Percentiles rank a stretch among this genome's conserved stretches.
These are phyloP conservation scores for Thalpophila matura DNA, from an alignment of 2,888 invertebrate species.

Conservation along the genomic window DNA sequence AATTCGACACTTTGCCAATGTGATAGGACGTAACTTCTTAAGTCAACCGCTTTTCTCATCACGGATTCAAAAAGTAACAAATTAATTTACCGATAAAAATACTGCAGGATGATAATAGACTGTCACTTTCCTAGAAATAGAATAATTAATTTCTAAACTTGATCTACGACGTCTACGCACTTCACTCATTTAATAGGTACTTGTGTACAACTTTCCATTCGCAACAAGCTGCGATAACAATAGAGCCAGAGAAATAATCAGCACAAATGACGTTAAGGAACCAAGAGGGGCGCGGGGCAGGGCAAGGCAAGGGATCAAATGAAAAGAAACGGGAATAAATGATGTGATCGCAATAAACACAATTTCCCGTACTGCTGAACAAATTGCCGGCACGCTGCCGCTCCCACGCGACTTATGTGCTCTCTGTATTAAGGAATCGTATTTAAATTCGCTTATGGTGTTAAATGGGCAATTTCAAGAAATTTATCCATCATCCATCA, in stretches of 20 bases:
- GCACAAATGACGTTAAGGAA: slow-evolving; percentile 31
- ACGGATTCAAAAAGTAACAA: no score
- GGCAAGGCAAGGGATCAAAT: slow-evolving; percentile 64
- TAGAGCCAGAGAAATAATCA: neutral
- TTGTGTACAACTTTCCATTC: neutral
- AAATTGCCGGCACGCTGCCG: slow-evolving; percentile 67
- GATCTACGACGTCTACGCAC: no score
- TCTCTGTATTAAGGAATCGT: slow-evolving; percentile 4
- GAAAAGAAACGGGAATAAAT: slow-evolving; percentile 69
- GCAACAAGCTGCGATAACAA: slow-evolving; percentile 7
- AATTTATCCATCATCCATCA: no score
- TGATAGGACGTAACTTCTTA: neutral
- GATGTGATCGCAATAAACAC: slow-evolving; percentile 75
- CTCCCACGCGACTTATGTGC: slow-evolving; percentile 68
- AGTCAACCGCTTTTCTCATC: no score
- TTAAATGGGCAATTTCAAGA: neutral
- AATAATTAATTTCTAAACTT: no score
- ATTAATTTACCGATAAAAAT: no score
- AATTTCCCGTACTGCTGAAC: slow-evolving; percentile 71
- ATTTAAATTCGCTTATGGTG: slow-evolving; percentile 37
- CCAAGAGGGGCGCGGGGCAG: slow-evolving; percentile 46
- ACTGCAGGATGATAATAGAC: no score
- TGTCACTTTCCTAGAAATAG: no score
- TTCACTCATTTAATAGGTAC: no score
- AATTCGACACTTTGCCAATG: neutral